These are phyloP conservation scores for Parasteatoda tepidariorum DNA, from an alignment of 1,140 invertebrate genomes.

Conservation along the genomic window DNA sequence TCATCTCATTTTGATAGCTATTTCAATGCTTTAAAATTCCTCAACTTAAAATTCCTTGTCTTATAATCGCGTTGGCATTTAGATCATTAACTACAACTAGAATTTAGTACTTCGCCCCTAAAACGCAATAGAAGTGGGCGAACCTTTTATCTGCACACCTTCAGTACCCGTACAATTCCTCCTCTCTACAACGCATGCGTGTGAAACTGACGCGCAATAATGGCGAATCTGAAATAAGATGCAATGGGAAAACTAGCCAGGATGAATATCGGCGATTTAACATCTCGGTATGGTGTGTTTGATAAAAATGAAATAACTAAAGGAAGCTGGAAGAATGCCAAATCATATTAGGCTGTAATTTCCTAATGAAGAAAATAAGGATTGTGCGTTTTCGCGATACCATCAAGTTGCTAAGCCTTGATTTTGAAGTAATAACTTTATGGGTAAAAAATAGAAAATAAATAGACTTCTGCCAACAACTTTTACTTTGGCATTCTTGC, in stretches of 20 bases:
- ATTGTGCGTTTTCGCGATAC: not conserved
- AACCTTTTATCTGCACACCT: slow-evolving; percentile 14
- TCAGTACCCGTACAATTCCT: slow-evolving; percentile 46
- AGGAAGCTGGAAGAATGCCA: slow-evolving; percentile 40
- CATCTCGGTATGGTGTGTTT: slow-evolving; percentile 42
- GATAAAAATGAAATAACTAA: slow-evolving; percentile 31
- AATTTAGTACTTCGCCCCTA: not conserved
- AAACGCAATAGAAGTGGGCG: slow-evolving; percentile 12
- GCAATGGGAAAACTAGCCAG: slow-evolving; percentile 24
- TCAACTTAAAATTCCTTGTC: too few relatives aligned
- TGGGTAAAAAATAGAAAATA: too few relatives aligned
- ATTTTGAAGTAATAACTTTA: too few relatives aligned
- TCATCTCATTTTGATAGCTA: too few relatives aligned
- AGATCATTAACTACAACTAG: too few relatives aligned
- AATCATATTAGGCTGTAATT: not conserved
- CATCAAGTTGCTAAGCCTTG: too few relatives aligned
- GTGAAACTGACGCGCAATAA: slow-evolving; percentile 12
- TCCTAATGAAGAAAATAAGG: not conserved
- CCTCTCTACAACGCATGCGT: slow-evolving; percentile 13
- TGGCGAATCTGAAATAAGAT: slow-evolving; percentile 34
- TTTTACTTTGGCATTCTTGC: too few relatives aligned
- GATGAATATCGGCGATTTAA: slow-evolving; percentile 49
- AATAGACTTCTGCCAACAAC: too few relatives aligned
- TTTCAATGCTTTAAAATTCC: too few relatives aligned
- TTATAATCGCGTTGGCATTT: too few relatives aligned